These are phyloP conservation scores for Drosophila melanogaster DNA, from an alignment of 1,140 invertebrate species.

Conservation along the genomic window Release_6_plus_ISO1_MT NT_033779.5:5502001-5502500, in stretches of 20 bases:
- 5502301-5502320: constrained; percentile 36
- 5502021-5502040: constrained; percentile 1
- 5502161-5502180: constrained; percentile 27
- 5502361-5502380: constrained; percentile 49
- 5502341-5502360: constrained; percentile 35
- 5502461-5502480: background rate
- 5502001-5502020: background rate
- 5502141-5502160: constrained; percentile 45
- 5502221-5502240: constrained; percentile 80
- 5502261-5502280: constrained; percentile 80
- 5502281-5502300: constrained; percentile 57
- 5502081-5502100: constrained; percentile 82
- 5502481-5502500: background rate
- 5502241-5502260: constrained; percentile 81
- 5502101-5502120: constrained; percentile 39
- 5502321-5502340: background rate
- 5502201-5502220: constrained; percentile 78
- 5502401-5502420: constrained; percentile 4
- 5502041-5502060: constrained; percentile 40
- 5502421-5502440: background rate
- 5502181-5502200: constrained; percentile 74
- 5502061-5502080: constrained; percentile 67
- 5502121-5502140: constrained; percentile 41
- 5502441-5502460: constrained; percentile 5
- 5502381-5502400: background rate